These are phyloP conservation scores for Serranus cabrilla DNA, from an alignment of 2,797 vertebrate genomes.

Conservation along the genomic window DNA sequence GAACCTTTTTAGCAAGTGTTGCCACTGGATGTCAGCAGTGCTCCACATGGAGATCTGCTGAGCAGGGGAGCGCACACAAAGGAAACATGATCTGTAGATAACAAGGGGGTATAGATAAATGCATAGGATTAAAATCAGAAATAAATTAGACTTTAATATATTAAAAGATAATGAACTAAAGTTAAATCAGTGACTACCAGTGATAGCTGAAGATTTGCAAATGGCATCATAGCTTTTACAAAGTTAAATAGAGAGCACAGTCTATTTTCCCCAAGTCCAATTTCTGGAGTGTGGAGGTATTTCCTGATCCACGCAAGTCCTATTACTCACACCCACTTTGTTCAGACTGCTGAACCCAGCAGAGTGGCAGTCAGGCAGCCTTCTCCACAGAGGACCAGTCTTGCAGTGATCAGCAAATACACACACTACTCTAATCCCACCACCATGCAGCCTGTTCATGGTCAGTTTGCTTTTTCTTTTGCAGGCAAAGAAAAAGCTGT, in stretches of 20 bases:
- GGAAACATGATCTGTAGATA: background rate
- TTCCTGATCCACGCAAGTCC: slow-evolving; percentile 67
- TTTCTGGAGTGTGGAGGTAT: slow-evolving; percentile 49
- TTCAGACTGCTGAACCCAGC: slow-evolving; percentile 87
- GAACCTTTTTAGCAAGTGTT: slow-evolving; percentile 7
- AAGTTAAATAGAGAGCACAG: background rate
- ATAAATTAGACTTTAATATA: background rate
- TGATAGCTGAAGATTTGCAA: background rate
- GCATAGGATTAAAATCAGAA: slow-evolving; percentile 1
- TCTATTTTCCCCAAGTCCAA: slow-evolving; percentile 35
- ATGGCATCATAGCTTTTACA: background rate
- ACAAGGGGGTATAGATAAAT: background rate
- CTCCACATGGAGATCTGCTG: slow-evolving; percentile 35
- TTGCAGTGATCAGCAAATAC: slow-evolving; percentile 86
- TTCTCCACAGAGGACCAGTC: slow-evolving; percentile 73
- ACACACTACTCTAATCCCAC: slow-evolving; percentile 82
- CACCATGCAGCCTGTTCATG: slow-evolving; percentile 62
- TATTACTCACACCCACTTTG: slow-evolving; percentile 75
- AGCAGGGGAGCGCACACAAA: background rate
- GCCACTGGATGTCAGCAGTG: slow-evolving; percentile 80
- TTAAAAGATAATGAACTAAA: background rate
- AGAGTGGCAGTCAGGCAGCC: slow-evolving; percentile 76
- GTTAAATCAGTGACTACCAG: background rate
- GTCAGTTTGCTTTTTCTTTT: slow-evolving; percentile 57
- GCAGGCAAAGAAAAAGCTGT: slow-evolving; percentile 61